Conservation (phyloP, 2,797 vertebrate genomes). For the Coilia nasus region DNA sequence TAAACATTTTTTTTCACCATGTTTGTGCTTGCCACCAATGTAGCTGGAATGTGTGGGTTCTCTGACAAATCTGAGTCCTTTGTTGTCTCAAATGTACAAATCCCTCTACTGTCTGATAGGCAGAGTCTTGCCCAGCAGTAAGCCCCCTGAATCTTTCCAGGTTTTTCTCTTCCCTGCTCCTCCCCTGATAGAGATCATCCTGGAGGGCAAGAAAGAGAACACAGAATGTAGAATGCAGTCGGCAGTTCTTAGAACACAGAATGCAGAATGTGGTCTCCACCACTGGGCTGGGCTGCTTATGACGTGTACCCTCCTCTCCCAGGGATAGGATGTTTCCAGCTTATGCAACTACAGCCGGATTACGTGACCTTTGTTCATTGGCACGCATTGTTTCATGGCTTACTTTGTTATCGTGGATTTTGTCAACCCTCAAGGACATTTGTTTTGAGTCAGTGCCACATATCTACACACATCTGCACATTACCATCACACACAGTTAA, state of each 20-base stretch:
- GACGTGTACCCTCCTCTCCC: not conserved
- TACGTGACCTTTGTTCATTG: constrained; percentile 7
- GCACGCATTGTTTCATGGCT: not conserved
- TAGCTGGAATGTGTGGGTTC: not conserved
- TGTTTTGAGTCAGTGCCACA: constrained; percentile 1
- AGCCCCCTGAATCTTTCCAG: not conserved
- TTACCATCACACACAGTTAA: not conserved
- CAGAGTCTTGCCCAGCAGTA: not conserved
- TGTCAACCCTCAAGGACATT: constrained; percentile 15
- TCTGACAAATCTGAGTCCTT: not conserved
- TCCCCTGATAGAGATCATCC: not conserved
- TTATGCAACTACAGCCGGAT: constrained; percentile 12
- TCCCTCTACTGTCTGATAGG: too few species aligned
- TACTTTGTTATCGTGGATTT: constrained; percentile 8
- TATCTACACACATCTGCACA: not conserved
- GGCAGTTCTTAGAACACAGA: too few species aligned
- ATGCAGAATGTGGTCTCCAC: not conserved
- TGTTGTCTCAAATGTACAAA: not conserved
- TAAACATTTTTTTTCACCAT: not conserved
- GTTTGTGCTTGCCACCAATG: not conserved
- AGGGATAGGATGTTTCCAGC: constrained; percentile 10
- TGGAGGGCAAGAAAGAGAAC: not conserved
- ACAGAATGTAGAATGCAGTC: too few species aligned
- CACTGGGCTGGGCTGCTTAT: not conserved
- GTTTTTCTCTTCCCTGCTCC: not conserved